Base-by-base conservation (phyloP, 2,888 invertebrate species). In the Griposia aprilina region DNA sequence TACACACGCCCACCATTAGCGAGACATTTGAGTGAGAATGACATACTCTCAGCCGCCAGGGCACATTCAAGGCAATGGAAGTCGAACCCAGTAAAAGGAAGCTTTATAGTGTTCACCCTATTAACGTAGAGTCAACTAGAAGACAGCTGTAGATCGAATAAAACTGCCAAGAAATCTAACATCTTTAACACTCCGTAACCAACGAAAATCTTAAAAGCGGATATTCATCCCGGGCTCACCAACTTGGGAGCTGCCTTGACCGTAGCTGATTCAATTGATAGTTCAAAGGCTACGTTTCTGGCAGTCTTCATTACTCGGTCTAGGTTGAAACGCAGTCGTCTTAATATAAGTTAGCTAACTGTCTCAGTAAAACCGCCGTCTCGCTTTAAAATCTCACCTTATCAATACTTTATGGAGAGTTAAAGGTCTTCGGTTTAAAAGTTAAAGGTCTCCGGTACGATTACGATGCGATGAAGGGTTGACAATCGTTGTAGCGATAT, bases 251-350 rank as follows among this genome's bases (percentile, higher is more conserved):
- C 55, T 73, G n/a, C 2, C 50, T 78, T 78, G 83, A 83, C 83
- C 73, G 52, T 50, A 69, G 57, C 10, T 71, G 74, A 82, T 76
- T 74, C 65, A 76, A 79, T 82, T 82, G 79, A 59, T 79, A 76
- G 79, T 74, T 77, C 50, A 62, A 74, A 81, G 59, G n/a, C 70
- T 71, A 70, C 72, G 66, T 82, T 80, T 59, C 15, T 68, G 65
- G 59, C 73, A 65, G 55, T 73, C 74, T 83, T 79, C 67, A 68
- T 81, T 81, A 74, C 50, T 26, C 17, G 36, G 36, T 71, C 67
- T 81, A 65, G 77, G 68, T 36, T 6, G 15, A 78, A 62, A 79
- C 45, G 68, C 55, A 71, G 79, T 59, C 70, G 55, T 81, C 50
- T 59, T 82, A 72, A 77, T 77, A 48, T 68, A 63, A 81, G 68